These are phyloP conservation scores for Xenops minutus DNA, from an alignment of 2,797 vertebrate species.

Conservation along the genomic window DNA sequence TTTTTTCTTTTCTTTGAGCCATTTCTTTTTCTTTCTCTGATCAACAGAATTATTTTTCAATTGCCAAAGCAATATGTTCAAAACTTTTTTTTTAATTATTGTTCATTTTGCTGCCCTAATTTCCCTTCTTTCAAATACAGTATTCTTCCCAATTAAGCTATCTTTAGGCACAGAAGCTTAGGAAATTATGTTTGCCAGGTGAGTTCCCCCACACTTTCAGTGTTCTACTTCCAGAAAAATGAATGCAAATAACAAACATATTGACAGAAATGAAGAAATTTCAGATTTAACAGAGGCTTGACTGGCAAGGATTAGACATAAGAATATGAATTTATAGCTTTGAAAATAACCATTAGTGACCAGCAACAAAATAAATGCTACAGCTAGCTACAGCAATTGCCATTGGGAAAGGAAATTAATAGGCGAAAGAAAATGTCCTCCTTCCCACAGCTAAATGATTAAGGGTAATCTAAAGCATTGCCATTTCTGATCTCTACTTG, in stretches of 20 bases:
- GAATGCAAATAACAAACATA: background rate
- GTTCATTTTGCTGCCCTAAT: background rate
- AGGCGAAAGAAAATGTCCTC: background rate
- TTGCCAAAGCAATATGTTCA: background rate
- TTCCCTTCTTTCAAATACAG: background rate
- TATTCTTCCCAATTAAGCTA: conserved; percentile 17
- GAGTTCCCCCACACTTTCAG: background rate
- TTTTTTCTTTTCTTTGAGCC: background rate
- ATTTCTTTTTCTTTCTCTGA: background rate
- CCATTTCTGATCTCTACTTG: background rate
- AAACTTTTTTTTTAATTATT: background rate
- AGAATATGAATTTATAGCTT: background rate
- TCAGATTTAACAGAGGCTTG: background rate
- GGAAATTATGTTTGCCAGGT: conserved; percentile 21
- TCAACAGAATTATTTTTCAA: background rate
- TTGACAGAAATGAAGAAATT: conserved; percentile 1
- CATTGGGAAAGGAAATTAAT: background rate
- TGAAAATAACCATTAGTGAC: conserved; percentile 12
- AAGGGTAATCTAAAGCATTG: background rate
- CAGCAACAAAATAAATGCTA: background rate
- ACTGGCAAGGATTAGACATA: background rate
- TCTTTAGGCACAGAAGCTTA: background rate
- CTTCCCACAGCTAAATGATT: background rate
- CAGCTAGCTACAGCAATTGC: background rate
- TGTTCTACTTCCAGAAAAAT: background rate